phyloP scores from a whole-genome alignment of 2,888 invertebrate genomes.

The Litoditis marina region DNA sequence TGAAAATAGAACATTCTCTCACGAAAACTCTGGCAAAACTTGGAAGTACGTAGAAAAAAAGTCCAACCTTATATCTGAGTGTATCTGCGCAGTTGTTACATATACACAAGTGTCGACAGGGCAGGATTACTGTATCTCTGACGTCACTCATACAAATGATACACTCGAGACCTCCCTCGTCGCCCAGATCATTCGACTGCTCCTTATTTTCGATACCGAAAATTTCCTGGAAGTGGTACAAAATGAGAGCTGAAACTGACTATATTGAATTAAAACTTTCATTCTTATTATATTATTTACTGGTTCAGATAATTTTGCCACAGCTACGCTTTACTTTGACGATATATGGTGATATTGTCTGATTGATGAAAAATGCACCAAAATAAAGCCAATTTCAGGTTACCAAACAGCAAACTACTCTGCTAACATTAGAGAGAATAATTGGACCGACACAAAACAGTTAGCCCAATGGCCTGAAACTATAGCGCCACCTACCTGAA shows the following conservation, averaged over 20 bases:
- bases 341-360: too few species aligned
- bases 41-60: too few species aligned
- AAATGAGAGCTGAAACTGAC: too few species aligned
- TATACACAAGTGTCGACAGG: conserved; percentile 91
- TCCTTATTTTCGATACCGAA: conserved; percentile 97
- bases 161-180: conserved; percentile 93
- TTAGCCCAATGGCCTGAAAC: background rate
- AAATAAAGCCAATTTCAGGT: too few species aligned
- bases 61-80: conserved; percentile 75
- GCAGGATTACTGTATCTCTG: conserved; percentile 90
- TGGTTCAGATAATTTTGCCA: too few species aligned
- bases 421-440: too few species aligned
- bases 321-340: too few species aligned
- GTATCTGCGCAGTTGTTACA: conserved; percentile 97
- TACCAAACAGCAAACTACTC: too few species aligned
- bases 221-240: conserved; percentile 72
- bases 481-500: conserved; percentile 68
- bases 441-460: too few species aligned
- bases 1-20: too few species aligned
- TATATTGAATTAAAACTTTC: background rate
- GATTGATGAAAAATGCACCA: too few species aligned
- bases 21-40: background rate
- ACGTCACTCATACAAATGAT: conserved; percentile 96
- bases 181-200: conserved; percentile 62
- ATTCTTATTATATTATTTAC: too few species aligned